Evolutionary conservation across 2,888 invertebrate genomes (phyloP).

Genomic region (Marasmarcha lunaedactyla): DNA sequence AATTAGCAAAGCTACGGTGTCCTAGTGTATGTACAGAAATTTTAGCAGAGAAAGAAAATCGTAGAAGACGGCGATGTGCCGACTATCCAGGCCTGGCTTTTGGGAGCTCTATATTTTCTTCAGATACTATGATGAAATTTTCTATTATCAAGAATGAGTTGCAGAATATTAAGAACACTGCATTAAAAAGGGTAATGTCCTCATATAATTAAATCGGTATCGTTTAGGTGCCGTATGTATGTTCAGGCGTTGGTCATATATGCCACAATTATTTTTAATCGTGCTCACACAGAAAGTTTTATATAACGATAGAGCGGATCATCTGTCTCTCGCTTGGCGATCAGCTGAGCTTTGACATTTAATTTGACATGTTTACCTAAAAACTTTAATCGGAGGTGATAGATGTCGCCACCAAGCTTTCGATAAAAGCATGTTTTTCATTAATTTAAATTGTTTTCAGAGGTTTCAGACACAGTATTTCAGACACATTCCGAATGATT

Average conservation of each 20-base stretch:
- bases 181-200: conserved; percentile 92
- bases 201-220: conserved; percentile 54
- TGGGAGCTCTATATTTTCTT: conserved; percentile 92
- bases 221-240: conserved; percentile 35
- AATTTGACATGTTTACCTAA: conserved; percentile 60
- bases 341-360: conserved; percentile 64
- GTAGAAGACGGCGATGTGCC: conserved; percentile 83
- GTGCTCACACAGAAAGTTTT: conserved; percentile 37
- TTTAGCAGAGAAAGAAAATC: conserved; percentile 84
- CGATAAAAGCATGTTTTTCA: too few species aligned
- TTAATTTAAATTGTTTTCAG: too few species aligned
- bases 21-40: conserved; percentile 91
- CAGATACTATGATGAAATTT: conserved; percentile 98
- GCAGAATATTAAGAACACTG: conserved; percentile 97
- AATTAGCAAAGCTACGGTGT: conserved; percentile 87
- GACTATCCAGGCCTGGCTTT: conserved; percentile 94
- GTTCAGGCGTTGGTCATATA: conserved; percentile 52
- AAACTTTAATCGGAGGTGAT: conserved; percentile 30
- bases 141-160: conserved; percentile 96
- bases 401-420: conserved; percentile 43
- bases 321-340: conserved; percentile 41
- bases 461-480: too few species aligned
- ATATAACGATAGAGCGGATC: conserved; percentile 25
- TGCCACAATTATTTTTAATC: conserved; percentile 64
- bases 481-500: too few species aligned